Evolutionary conservation across 53 echinoderm and acorn worm genomes (phyloP).

Genomic region (Mesocentrotus franciscanus): DNA sequence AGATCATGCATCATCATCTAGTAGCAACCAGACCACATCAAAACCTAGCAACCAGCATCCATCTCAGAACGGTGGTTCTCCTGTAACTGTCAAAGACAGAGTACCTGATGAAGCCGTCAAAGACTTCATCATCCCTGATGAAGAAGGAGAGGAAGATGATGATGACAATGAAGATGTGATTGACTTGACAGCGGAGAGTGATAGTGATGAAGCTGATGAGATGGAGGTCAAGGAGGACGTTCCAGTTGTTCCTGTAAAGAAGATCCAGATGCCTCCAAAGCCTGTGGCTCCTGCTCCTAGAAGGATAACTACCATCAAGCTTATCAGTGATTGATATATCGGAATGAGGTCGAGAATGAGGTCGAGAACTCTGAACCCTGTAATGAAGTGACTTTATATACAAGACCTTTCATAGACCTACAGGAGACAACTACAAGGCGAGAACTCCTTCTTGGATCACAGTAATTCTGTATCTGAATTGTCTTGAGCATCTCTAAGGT

Average conservation of each 20-base stretch:
- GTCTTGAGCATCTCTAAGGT: not conserved
- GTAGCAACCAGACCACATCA: not conserved
- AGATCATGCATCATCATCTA: not conserved
- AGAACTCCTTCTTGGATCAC: not conserved
- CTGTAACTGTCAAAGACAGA: not conserved
- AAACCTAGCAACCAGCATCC: not conserved
- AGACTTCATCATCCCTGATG: not conserved
- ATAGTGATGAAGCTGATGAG: conserved; percentile 13
- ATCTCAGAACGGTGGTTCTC: not conserved
- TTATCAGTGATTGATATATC: conserved; percentile 16
- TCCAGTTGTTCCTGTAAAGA: not conserved
- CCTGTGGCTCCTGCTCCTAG: conserved; percentile 55
- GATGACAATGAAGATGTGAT: conserved; percentile 33
- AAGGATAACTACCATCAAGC: conserved; percentile 57
- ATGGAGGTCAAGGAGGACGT: conserved; percentile 27
- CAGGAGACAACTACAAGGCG: not conserved
- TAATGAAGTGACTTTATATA: not conserved
- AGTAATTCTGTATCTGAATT: not conserved
- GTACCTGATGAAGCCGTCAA: not conserved
- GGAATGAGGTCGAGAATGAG: not conserved
- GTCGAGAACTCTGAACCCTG: not conserved
- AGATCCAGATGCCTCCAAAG: not conserved
- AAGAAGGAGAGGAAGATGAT: not conserved
- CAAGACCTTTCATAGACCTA: not conserved
- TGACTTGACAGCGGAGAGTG: conserved; percentile 11